Evolutionary conservation across 2,888 invertebrate species (phyloP).

Genomic region (Limnephilus lunatus): DNA sequence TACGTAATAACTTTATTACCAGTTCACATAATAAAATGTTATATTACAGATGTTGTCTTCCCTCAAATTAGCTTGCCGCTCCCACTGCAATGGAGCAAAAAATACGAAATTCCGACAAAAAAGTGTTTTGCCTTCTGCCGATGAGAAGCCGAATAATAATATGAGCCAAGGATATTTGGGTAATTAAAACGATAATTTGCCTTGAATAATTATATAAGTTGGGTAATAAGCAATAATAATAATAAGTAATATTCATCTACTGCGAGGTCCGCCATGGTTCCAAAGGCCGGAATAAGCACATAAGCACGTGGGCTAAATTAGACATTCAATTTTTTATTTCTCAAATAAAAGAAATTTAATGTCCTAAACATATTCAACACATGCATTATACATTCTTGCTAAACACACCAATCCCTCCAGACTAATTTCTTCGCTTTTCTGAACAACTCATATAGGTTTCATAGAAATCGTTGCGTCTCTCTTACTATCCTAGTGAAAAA

Average conservation of each 20-base stretch:
- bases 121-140: background rate
- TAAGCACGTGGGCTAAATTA: background rate
- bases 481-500: no score
- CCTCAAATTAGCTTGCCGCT: background rate
- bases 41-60: background rate
- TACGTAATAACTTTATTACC: background rate
- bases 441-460: no score
- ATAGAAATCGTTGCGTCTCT: no score
- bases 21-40: background rate
- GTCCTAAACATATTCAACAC: no score
- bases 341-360: no score
- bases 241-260: background rate
- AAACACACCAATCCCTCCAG: no score
- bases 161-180: slow-evolving; percentile 19
- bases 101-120: background rate
- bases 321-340: no score
- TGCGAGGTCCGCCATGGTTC: background rate
- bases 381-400: no score
- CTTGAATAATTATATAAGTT: slow-evolving; percentile 10
- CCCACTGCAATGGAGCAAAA: background rate
- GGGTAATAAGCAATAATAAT: background rate
- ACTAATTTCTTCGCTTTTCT: no score
- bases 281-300: background rate
- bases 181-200: slow-evolving; percentile 26
- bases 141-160: background rate